Conservation (phyloP, 2,888 invertebrate genomes). For the Prosopocoilus inquinatus region DNA sequence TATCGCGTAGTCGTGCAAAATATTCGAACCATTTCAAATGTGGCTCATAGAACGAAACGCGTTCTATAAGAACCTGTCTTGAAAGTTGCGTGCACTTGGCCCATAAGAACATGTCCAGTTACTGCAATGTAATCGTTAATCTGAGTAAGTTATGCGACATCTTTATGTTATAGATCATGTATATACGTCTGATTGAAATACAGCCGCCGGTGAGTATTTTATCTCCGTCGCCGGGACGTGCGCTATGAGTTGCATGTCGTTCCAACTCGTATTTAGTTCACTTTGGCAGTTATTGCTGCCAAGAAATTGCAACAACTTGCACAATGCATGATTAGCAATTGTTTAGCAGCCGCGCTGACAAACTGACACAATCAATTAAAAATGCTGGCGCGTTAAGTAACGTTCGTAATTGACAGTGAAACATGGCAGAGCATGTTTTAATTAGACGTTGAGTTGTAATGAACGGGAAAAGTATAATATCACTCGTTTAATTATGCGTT, state of each 20-base stretch:
- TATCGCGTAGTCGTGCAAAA: too few relatives aligned
- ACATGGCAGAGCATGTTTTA: slow-evolving; percentile 17
- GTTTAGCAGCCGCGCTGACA: slow-evolving; percentile 9
- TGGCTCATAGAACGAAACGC: neutral
- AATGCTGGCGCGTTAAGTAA: slow-evolving; percentile 5
- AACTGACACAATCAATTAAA: slow-evolving; percentile 16
- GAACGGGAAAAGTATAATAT: too few relatives aligned
- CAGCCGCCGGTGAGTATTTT: slow-evolving; percentile 32
- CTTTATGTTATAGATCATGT: slow-evolving; percentile 39
- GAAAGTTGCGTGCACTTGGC: slow-evolving; percentile 28
- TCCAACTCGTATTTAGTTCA: slow-evolving; percentile 6
- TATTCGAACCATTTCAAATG: slow-evolving; percentile 1
- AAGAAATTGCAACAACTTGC: slow-evolving; percentile 26
- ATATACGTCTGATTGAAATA: slow-evolving; percentile 35
- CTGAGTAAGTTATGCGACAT: slow-evolving; percentile 37
- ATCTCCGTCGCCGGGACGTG: slow-evolving; percentile 23
- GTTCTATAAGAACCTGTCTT: too few relatives aligned
- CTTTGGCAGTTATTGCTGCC: slow-evolving; percentile 19
- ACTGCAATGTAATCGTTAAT: slow-evolving; percentile 35
- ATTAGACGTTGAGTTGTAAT: slow-evolving; percentile 18
- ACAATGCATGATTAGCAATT: slow-evolving; percentile 8
- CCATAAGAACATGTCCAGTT: slow-evolving; percentile 35
- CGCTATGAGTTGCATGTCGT: slow-evolving; percentile 22
- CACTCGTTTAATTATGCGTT: too few relatives aligned
- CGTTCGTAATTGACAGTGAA: slow-evolving; percentile 20